Percentiles rank a stretch among this genome's conserved stretches.
Evolutionary conservation across 2,113 vertebrate species (phyloP).

Genomic region (Strix uralensis): DNA sequence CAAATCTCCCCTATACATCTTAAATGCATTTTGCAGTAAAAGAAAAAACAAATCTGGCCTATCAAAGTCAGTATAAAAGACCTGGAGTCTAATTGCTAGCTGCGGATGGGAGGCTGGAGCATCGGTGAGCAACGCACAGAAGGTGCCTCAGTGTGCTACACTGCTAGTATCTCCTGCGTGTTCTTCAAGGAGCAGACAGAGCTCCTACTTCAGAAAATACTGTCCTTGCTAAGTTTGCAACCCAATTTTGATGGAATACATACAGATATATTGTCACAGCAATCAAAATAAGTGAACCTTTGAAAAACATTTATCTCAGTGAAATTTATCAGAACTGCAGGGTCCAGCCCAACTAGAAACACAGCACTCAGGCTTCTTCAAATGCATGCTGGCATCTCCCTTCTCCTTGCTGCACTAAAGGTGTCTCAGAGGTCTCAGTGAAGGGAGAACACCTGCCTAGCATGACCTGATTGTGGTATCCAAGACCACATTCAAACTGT

Average conservation of each 20-base stretch:
- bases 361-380: neutral
- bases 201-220: neutral
- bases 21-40: neutral
- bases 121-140: fast-evolving
- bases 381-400: neutral
- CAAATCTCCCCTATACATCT: neutral
- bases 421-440: neutral
- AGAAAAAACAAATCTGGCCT: neutral
- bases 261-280: neutral
- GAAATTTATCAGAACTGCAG: neutral
- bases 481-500: neutral
- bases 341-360: neutral
- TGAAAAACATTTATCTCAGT: neutral
- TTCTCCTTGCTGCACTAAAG: neutral
- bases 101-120: neutral
- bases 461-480: neutral
- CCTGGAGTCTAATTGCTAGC: neutral
- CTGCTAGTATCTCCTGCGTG: neutral
- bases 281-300: neutral
- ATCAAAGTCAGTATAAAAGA: neutral
- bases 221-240: neutral
- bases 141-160: neutral
- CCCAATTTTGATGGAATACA: neutral
- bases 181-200: neutral
- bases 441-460: neutral